Percentiles rank a stretch among this genome's conserved stretches.
Evolutionary conservation across 2,797 vertebrate genomes (phyloP).

Genomic region (Lutra lutra): DNA sequence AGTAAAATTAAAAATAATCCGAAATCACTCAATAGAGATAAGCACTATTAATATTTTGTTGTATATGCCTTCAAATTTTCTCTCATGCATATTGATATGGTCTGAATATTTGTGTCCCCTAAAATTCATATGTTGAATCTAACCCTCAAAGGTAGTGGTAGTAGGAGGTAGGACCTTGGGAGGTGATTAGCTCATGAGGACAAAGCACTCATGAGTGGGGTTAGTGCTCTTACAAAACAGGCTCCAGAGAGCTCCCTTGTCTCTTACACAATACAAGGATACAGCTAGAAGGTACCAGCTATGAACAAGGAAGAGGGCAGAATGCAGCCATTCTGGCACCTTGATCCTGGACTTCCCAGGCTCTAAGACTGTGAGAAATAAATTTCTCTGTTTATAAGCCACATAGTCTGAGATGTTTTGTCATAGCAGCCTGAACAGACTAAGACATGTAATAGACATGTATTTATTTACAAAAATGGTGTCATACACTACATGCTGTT

Average conservation of each 20-base stretch:
- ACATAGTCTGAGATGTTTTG: background rate
- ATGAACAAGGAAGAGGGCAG: background rate
- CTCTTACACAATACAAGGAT: background rate
- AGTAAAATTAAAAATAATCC: constrained; percentile 41
- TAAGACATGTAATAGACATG: background rate
- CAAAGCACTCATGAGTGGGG: background rate
- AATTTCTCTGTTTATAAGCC: background rate
- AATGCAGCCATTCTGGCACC: background rate
- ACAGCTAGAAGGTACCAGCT: background rate
- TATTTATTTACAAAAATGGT: constrained; percentile 6
- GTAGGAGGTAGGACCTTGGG: background rate
- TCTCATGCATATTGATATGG: background rate
- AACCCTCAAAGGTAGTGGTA: background rate
- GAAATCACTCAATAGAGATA: background rate
- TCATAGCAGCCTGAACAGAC: background rate
- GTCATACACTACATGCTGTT: background rate
- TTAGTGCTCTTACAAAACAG: background rate
- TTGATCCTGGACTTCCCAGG: background rate
- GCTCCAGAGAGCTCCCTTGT: background rate
- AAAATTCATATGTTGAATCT: background rate
- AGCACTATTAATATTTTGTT: constrained; percentile 38
- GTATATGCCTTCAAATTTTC: constrained; percentile 21
- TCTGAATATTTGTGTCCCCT: background rate
- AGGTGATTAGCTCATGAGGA: background rate
- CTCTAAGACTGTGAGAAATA: constrained; percentile 9